Conservation (phyloP, 1,140 invertebrate genomes). For the Cydia splendana region DNA sequence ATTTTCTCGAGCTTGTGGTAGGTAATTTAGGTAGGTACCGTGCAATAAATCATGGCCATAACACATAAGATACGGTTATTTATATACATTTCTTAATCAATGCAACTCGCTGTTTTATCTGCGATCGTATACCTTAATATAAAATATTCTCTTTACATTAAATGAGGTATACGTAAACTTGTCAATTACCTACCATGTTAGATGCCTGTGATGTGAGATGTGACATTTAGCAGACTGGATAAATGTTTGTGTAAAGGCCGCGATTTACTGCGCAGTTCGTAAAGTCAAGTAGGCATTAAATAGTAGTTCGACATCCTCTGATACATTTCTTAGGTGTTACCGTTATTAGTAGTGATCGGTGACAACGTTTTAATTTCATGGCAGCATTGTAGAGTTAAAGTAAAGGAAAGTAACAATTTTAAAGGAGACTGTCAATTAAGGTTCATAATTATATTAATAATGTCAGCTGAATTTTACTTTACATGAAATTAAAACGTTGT, state of each 20-base stretch:
- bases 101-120: neutral
- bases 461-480: no score
- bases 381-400: no score
- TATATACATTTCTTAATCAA: no score
- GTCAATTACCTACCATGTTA: neutral
- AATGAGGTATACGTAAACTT: neutral
- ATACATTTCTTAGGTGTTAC: neutral
- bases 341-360: no score
- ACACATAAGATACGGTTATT: neutral
- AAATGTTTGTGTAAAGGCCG: neutral
- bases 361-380: no score
- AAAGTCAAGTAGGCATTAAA: neutral
- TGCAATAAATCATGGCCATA: neutral
- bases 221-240: slow-evolving; percentile 8
- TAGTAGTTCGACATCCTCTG: neutral
- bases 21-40: no score
- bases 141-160: no score
- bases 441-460: no score
- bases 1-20: neutral
- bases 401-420: no score
- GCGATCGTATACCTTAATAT: no score
- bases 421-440: no score
- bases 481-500: neutral
- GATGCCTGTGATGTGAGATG: slow-evolving; percentile 6
- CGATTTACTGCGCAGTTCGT: neutral